Evolutionary conservation across 1,140 invertebrate species (phyloP).

Genomic region (Adelges cooleyi): DNA sequence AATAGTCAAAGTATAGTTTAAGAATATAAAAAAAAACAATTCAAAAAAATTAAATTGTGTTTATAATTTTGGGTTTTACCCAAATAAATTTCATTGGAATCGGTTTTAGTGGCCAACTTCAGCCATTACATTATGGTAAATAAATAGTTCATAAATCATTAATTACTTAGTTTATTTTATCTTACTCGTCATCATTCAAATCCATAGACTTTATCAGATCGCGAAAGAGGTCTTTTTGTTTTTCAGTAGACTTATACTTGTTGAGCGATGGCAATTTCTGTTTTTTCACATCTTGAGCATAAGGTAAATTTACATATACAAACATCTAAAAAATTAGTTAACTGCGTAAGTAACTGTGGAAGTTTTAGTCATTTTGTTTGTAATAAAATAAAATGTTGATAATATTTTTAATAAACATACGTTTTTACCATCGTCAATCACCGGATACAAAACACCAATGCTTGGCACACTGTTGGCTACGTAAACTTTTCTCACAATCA

Average conservation of each 20-base stretch:
- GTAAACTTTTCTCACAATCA: slow-evolving; percentile 11
- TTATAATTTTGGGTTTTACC: neutral
- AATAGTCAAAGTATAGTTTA: too few species aligned
- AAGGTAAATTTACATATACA: slow-evolving; percentile 1
- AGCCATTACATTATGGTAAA: too few species aligned
- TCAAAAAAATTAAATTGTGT: neutral
- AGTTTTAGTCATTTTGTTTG: neutral
- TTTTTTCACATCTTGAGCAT: slow-evolving; percentile 4
- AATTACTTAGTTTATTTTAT: too few species aligned
- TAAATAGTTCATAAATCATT: too few species aligned
- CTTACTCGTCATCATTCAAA: neutral
- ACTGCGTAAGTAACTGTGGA: neutral
- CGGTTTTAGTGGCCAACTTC: too few species aligned
- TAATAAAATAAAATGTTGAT: neutral
- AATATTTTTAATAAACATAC: neutral
- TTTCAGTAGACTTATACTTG: neutral
- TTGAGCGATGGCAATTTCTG: neutral
- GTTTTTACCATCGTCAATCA: neutral
- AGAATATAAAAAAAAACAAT: too few species aligned
- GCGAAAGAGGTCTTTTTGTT: neutral
- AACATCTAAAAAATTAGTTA: slow-evolving; percentile 2
- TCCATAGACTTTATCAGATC: slow-evolving; percentile 4
- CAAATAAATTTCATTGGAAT: too few species aligned
- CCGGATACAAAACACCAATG: neutral
- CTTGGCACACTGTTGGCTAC: neutral